These are phyloP conservation scores for Zele albiditarsus DNA, from an alignment of 2,888 invertebrate species.

Conservation along the genomic window DNA sequence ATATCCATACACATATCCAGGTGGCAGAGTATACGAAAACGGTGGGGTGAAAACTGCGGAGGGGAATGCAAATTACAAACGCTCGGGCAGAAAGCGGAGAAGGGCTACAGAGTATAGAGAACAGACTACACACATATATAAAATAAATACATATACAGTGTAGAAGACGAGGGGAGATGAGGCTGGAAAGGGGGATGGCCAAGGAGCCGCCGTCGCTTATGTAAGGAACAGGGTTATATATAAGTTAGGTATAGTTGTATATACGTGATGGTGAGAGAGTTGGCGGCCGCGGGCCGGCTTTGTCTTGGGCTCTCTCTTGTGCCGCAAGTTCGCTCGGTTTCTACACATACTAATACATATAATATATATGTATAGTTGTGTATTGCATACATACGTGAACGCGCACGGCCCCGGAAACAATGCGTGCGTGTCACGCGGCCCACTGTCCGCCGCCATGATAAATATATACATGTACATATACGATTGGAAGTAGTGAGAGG, in stretches of 20 bases:
- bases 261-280: constrained; percentile 48
- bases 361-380: constrained; percentile 1
- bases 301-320: constrained; percentile 34
- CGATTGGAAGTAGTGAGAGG: constrained; percentile 37
- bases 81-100: constrained; percentile 68
- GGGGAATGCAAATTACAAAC: constrained; percentile 73
- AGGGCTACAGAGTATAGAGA: constrained; percentile 40
- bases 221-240: constrained; percentile 54
- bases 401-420: constrained; percentile 20
- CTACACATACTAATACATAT: background rate
- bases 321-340: background rate
- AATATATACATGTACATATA: constrained; percentile 31
- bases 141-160: constrained; percentile 6
- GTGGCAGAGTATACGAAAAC: constrained; percentile 35
- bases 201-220: constrained; percentile 68
- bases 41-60: constrained; percentile 62
- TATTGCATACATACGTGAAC: background rate
- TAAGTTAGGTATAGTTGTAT: constrained; percentile 27
- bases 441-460: constrained; percentile 36
- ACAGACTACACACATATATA: background rate
- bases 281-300: constrained; percentile 47
- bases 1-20: constrained; percentile 22
- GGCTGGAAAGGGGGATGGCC: constrained; percentile 58
- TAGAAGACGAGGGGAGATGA: constrained; percentile 48
- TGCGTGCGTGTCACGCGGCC: constrained; percentile 43